These are phyloP conservation scores for Aplochiton taeniatus DNA, from an alignment of 2,797 vertebrate genomes.

Conservation along the genomic window DNA sequence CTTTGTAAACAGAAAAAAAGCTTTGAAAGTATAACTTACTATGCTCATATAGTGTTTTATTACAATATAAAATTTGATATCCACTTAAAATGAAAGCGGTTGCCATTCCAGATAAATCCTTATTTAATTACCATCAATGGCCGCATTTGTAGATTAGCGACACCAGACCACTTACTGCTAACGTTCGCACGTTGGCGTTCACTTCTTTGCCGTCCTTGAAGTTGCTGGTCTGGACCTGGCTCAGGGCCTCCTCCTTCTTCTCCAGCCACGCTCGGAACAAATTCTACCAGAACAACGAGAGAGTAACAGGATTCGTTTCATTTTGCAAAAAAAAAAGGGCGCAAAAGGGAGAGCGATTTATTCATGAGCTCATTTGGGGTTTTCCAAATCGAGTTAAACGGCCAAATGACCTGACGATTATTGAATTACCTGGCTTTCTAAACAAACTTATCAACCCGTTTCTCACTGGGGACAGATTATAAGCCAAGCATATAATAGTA, in stretches of 20 bases:
- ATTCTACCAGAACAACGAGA: slow-evolving; percentile 63
- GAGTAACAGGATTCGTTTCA: not conserved
- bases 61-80: no score
- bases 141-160: no score
- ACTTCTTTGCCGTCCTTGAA: slow-evolving; percentile 90
- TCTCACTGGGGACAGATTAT: not conserved
- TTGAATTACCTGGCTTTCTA: slow-evolving; percentile 2
- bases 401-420: slow-evolving; percentile 4
- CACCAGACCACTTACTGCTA: slow-evolving; percentile 84
- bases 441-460: not conserved
- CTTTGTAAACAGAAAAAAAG: not conserved
- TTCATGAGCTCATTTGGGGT: not conserved
- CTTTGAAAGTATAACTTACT: not conserved
- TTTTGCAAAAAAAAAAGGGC: slow-evolving; percentile 1
- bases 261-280: slow-evolving; percentile 87
- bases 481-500: not conserved
- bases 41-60: no score
- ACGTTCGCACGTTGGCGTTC: slow-evolving; percentile 85
- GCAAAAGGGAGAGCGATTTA: not conserved
- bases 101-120: no score
- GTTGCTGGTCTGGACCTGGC: slow-evolving; percentile 85
- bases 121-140: no score
- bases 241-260: slow-evolving; percentile 89
- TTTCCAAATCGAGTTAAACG: not conserved
- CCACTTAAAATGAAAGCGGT: no score